phyloP scores from a whole-genome alignment of 2,113 vertebrate species.

The Ceuthmochares aereus region DNA sequence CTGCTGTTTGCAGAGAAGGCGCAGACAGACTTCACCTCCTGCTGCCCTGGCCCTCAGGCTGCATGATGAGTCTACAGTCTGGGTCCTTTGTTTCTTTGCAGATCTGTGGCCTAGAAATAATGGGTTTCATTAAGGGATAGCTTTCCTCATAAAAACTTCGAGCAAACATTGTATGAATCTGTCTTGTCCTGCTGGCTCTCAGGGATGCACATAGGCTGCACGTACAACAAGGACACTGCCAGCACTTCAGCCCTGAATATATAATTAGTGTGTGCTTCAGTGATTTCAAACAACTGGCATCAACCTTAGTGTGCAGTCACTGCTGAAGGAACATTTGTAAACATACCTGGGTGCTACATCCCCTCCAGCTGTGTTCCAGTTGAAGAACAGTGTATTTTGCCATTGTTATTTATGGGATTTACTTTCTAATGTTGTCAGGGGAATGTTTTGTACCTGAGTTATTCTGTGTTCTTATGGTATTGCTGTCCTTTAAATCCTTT shows the following conservation, averaged over 20 bases:
- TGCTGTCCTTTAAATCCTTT: constrained; percentile 39
- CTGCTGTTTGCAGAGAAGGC: not conserved
- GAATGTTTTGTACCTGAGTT: constrained; percentile 57
- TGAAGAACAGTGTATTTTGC: constrained; percentile 58
- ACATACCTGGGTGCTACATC: constrained; percentile 31
- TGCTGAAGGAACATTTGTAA: constrained; percentile 14
- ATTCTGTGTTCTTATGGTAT: constrained; percentile 1
- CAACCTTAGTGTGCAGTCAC: constrained; percentile 29
- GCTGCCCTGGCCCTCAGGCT: not conserved
- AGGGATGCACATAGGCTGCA: not conserved
- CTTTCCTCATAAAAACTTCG: constrained; percentile 15
- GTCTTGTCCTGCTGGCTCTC: constrained; percentile 43
- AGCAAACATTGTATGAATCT: not conserved
- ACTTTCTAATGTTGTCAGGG: constrained; percentile 54
- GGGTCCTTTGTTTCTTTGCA: not conserved
- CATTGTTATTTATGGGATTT: constrained; percentile 54
- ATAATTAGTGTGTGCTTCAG: constrained; percentile 55
- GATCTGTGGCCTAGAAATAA: constrained; percentile 27
- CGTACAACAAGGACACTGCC: constrained; percentile 13
- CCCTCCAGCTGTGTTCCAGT: constrained; percentile 56
- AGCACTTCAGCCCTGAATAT: constrained; percentile 3
- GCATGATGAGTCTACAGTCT: not conserved
- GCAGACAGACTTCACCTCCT: not conserved
- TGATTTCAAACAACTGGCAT: constrained; percentile 25
- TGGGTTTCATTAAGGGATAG: constrained; percentile 60